phyloP scores from a whole-genome alignment of 2,888 invertebrate species.

The Micoletzkya japonica region DNA sequence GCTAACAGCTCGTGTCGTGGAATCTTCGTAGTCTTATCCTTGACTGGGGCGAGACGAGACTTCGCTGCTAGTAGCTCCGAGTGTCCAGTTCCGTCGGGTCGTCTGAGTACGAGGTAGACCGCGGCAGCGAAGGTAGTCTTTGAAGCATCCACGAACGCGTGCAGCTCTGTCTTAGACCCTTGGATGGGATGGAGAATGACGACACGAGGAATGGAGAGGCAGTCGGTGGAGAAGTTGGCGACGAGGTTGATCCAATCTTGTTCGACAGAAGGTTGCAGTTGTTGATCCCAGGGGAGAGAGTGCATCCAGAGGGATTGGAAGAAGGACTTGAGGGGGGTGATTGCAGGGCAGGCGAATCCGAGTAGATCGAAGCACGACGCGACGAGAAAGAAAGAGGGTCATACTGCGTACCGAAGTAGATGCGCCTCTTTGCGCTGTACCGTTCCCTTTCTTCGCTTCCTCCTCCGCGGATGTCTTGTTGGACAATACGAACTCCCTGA shows the following conservation, averaged over 20 bases:
- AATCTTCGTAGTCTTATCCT: constrained; percentile 13
- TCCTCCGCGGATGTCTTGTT: too few species aligned
- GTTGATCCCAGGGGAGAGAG: not conserved
- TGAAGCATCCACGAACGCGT: constrained; percentile 25
- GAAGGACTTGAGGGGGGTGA: not conserved
- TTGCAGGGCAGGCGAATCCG: not conserved
- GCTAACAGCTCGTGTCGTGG: constrained; percentile 28
- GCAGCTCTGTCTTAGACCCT: constrained; percentile 21
- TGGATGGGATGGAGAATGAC: not conserved
- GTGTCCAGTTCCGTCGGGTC: constrained; percentile 15
- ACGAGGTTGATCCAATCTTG: not conserved
- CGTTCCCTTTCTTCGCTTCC: too few species aligned
- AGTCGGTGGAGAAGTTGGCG: not conserved
- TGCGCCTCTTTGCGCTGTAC: too few species aligned
- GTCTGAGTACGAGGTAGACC: not conserved
- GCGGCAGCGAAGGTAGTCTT: not conserved
- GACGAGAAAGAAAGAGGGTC: not conserved
- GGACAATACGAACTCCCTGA: too few species aligned
- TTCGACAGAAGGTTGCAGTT: not conserved
- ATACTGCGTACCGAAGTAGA: too few species aligned
- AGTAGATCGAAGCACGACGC: not conserved
- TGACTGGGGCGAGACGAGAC: constrained; percentile 10
- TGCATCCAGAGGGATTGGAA: constrained; percentile 3
- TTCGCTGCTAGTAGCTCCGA: constrained; percentile 4
- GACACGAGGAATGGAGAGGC: constrained; percentile 5